Percentiles rank a stretch among this genome's conserved stretches.
Conservation (phyloP, 2,113 vertebrate species). For the Chionomys nivalis region DNA sequence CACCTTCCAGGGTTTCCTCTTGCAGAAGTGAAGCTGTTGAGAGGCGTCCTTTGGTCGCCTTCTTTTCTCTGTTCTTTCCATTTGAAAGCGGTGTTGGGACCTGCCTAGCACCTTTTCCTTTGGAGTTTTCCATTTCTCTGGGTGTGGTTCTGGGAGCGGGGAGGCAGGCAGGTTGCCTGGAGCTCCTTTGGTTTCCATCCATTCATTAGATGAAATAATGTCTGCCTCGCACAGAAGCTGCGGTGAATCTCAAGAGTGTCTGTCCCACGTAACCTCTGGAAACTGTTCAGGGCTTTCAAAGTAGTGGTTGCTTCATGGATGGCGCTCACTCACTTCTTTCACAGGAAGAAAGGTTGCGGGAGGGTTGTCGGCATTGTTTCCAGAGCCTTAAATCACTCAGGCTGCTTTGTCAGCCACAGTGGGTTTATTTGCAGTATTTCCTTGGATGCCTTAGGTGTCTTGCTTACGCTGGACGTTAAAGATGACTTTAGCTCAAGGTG, state of each 20-base stretch:
- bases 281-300: neutral
- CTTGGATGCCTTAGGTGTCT: neutral
- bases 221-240: neutral
- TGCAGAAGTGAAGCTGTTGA: neutral
- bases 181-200: neutral
- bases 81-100: neutral
- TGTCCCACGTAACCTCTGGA: neutral
- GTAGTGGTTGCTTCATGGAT: neutral
- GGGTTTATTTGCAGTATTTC: neutral
- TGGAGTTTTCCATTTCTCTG: neutral
- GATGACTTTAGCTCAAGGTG: neutral
- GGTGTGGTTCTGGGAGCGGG: slow-evolving; percentile 13
- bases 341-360: slow-evolving; percentile 47
- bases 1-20: neutral
- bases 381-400: neutral
- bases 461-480: slow-evolving; percentile 16
- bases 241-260: neutral
- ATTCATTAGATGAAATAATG: slow-evolving; percentile 72
- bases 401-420: neutral
- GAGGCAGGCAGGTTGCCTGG: neutral
- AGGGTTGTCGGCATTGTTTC: neutral
- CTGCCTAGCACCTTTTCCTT: neutral
- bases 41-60: neutral
- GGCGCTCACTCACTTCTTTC: neutral
- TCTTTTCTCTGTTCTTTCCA: neutral